These are phyloP conservation scores for Polymixis flavicincta DNA, from an alignment of 2,888 invertebrate genomes.

Conservation along the genomic window DNA sequence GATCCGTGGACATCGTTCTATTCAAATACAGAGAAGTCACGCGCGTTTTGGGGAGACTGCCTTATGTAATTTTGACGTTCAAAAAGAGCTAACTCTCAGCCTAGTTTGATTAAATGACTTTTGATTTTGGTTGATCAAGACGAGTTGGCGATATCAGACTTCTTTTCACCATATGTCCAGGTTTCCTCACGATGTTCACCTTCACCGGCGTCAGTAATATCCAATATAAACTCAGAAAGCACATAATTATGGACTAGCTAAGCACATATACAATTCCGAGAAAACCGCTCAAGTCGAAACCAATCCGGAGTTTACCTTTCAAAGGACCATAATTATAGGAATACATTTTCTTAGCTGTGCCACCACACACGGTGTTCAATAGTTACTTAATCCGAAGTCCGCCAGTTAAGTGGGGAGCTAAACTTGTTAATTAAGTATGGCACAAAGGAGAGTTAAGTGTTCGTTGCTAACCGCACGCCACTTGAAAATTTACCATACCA, in stretches of 20 bases:
- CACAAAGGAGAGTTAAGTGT: constrained; percentile 67
- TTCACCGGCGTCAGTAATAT: background rate
- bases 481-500: constrained; percentile 64
- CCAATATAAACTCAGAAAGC: background rate
- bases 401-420: constrained; percentile 58
- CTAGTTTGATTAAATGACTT: too few species aligned
- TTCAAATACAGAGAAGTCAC: background rate
- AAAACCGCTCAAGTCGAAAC: background rate
- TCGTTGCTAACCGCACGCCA: constrained; percentile 60
- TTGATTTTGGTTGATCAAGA: background rate
- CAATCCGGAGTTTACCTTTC: background rate
- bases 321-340: background rate
- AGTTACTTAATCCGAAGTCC: constrained; percentile 58
- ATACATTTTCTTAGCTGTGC: constrained; percentile 35
- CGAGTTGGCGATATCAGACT: background rate
- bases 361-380: constrained; percentile 48
- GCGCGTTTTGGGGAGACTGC: too few species aligned
- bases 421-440: constrained; percentile 70
- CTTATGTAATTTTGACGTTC: too few species aligned
- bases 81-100: too few species aligned
- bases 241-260: too few species aligned
- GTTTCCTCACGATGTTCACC: background rate
- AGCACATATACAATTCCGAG: too few species aligned
- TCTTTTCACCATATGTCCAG: background rate
- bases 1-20: background rate